phyloP scores from a whole-genome alignment of 2,113 vertebrate genomes.

The Syngnathoides biaculeatus region DNA sequence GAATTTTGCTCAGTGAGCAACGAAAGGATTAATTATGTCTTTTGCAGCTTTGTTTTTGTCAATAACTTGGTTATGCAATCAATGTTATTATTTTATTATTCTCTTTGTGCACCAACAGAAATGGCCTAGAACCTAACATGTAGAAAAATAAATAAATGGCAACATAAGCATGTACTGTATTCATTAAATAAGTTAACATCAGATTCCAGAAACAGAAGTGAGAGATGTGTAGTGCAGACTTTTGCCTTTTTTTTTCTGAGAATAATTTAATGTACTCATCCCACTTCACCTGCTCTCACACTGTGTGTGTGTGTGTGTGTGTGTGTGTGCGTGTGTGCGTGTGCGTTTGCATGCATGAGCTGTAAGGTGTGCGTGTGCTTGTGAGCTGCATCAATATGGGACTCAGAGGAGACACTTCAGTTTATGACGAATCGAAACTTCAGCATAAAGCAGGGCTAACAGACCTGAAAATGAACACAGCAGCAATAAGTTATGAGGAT shows the following conservation, averaged over 20 bases:
- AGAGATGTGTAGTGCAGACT: not conserved
- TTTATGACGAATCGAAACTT: constrained; percentile 4
- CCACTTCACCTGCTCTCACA: not conserved
- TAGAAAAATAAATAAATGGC: too few relatives aligned
- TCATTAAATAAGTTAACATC: not conserved
- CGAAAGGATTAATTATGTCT: too few relatives aligned
- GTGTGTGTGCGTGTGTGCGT: too few relatives aligned
- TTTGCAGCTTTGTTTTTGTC: too few relatives aligned
- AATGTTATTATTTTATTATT: too few relatives aligned
- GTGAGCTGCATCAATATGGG: not conserved
- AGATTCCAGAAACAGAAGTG: not conserved
- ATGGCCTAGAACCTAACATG: too few relatives aligned
- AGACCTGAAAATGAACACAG: constrained; percentile 5
- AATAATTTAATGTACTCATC: constrained; percentile 1
- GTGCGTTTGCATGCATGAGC: too few relatives aligned
- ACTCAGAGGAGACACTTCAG: not conserved
- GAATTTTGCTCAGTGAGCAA: too few relatives aligned
- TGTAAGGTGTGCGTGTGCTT: not conserved
- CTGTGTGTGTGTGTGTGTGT: not conserved
- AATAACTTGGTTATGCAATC: too few relatives aligned
- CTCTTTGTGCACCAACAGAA: too few relatives aligned
- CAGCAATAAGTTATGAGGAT: not conserved
- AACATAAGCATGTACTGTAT: not conserved
- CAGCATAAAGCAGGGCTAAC: not conserved
- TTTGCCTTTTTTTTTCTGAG: not conserved